These are phyloP conservation scores for Alca torda DNA, from an alignment of 2,797 vertebrate species.

Conservation along the genomic window DNA sequence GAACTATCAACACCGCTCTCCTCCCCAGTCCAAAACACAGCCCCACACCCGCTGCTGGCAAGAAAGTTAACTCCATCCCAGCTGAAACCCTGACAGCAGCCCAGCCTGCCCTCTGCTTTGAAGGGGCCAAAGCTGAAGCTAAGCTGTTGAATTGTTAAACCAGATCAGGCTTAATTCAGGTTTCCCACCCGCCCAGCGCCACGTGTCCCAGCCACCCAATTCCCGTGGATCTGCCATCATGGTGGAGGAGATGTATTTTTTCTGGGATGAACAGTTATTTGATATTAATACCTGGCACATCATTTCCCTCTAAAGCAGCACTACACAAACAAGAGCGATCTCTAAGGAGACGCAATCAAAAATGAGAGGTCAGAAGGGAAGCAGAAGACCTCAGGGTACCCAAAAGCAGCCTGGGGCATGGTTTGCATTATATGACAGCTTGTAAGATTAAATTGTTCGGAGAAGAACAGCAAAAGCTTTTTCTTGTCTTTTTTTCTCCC, in stretches of 20 bases:
- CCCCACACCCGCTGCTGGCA: too few species aligned
- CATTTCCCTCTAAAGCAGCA: background rate
- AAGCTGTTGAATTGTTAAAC: background rate
- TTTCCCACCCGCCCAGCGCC: background rate
- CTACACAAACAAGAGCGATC: background rate
- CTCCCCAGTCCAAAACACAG: too few species aligned
- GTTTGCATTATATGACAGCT: background rate
- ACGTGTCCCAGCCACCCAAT: background rate
- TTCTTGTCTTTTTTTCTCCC: background rate
- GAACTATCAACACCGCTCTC: too few species aligned
- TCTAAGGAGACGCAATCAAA: background rate
- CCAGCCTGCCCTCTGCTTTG: background rate
- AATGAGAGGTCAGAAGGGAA: background rate
- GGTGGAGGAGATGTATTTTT: background rate
- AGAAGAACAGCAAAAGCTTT: background rate
- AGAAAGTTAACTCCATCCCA: too few species aligned
- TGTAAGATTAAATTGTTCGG: background rate
- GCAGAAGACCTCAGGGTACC: background rate
- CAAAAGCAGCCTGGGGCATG: background rate
- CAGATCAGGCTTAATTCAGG: background rate
- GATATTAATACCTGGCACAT: background rate
- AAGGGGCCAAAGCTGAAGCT: background rate
- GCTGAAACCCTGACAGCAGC: background rate
- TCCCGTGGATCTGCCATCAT: rapidly evolving
- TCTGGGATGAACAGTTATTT: background rate